A percentile compares a stretch with the other conserved stretches of the same genome.
phyloP scores from a whole-genome alignment of 2,113 vertebrate species.

The Atlantisia rogersi region DNA sequence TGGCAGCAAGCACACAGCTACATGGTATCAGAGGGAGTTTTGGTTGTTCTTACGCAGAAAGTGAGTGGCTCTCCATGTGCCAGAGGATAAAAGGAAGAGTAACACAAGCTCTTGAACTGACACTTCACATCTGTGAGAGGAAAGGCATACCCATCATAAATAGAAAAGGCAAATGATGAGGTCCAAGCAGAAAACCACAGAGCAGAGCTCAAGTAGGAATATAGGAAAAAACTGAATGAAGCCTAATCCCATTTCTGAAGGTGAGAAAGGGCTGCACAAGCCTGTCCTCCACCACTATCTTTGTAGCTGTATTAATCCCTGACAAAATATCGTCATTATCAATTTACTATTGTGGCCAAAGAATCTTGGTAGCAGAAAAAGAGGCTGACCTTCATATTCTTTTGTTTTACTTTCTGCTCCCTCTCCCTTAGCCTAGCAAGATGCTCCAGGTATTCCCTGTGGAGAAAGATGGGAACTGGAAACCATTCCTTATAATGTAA shows the following conservation, averaged over 20 bases:
- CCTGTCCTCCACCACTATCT: fast-evolving
- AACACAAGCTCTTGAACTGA: background rate
- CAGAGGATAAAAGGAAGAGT: background rate
- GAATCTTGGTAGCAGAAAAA: background rate
- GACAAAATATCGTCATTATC: background rate
- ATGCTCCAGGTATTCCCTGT: background rate
- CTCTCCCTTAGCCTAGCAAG: background rate
- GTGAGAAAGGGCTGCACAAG: background rate
- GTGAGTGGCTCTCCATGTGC: background rate
- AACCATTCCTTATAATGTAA: background rate
- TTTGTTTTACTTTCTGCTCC: background rate
- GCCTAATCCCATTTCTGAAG: background rate
- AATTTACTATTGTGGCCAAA: background rate
- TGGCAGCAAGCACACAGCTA: background rate
- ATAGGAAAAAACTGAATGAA: background rate
- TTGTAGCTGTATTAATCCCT: background rate
- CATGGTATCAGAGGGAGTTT: fast-evolving
- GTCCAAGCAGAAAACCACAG: background rate
- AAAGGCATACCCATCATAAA: background rate
- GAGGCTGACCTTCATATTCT: background rate
- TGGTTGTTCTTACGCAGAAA: background rate
- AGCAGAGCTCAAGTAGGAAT: background rate
- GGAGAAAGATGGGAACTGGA: background rate
- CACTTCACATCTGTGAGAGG: background rate
- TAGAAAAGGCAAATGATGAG: background rate